phyloP scores from a whole-genome alignment of 2,888 invertebrate species.

The Macrophya annulata region DNA sequence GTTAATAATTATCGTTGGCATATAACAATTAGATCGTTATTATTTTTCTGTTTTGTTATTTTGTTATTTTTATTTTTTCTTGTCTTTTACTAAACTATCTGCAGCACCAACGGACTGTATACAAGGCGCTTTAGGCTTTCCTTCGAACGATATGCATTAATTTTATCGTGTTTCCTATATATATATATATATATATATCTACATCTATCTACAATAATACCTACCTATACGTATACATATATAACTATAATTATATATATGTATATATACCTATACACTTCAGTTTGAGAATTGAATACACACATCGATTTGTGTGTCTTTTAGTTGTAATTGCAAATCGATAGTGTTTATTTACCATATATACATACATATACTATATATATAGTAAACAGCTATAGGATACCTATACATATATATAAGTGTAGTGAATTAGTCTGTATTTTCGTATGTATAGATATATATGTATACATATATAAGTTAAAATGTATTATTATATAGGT shows the following conservation, averaged over 20 bases:
- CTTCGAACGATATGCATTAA: background rate
- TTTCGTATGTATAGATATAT: no score
- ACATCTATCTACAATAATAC: background rate
- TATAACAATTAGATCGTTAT: no score
- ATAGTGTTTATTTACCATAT: background rate
- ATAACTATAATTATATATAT: background rate
- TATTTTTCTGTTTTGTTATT: no score
- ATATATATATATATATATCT: background rate
- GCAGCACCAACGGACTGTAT: background rate
- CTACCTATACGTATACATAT: background rate
- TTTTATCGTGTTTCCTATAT: background rate
- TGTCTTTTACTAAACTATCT: background rate
- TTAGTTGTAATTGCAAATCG: conserved; percentile 35
- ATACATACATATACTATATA: background rate
- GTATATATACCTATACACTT: background rate
- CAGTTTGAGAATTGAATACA: conserved; percentile 4
- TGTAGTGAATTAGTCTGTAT: no score
- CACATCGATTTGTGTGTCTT: conserved; percentile 10
- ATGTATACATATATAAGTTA: no score
- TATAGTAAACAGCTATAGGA: background rate
- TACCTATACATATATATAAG: no score
- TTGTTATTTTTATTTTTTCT: no score
- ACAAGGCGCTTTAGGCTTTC: background rate
- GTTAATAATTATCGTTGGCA: no score
- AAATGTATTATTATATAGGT: no score